Percentiles rank a stretch among this genome's conserved stretches.
Conservation (phyloP, 2,113 vertebrate genomes). For the Boulengeromyrus knoepffleri region DNA sequence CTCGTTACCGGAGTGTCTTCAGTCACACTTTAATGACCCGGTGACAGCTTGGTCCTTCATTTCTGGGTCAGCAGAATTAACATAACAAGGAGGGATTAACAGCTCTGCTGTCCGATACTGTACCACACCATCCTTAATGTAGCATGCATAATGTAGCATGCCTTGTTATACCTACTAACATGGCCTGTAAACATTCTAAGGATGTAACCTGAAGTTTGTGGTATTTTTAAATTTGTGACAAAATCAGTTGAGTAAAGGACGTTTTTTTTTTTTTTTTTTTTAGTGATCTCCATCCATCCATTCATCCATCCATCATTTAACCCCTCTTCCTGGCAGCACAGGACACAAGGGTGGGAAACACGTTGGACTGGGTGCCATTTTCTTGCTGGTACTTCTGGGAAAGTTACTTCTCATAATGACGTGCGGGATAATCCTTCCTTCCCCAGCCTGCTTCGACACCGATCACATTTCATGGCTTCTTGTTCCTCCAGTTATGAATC, state of each 20-base stretch:
- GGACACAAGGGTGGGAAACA: background rate
- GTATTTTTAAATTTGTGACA: background rate
- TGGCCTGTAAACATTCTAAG: background rate
- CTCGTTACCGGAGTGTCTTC: background rate
- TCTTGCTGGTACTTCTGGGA: background rate
- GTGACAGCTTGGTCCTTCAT: background rate
- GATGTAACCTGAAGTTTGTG: background rate
- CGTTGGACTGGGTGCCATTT: background rate
- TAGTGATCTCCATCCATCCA: background rate
- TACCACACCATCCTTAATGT: background rate
- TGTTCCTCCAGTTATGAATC: background rate
- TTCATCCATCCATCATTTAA: background rate
- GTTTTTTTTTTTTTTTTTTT: background rate
- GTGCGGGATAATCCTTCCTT: background rate
- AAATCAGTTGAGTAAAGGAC: background rate
- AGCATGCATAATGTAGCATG: background rate
- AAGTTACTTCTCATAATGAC: background rate
- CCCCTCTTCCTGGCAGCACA: background rate
- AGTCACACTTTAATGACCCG: background rate
- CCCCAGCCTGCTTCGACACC: background rate
- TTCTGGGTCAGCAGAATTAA: background rate
- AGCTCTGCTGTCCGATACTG: background rate
- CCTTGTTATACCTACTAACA: background rate
- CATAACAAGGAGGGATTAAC: background rate
- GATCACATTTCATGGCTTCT: background rate